phyloP scores from a whole-genome alignment of 2,888 invertebrate genomes.

The Rotaria sp. region DNA sequence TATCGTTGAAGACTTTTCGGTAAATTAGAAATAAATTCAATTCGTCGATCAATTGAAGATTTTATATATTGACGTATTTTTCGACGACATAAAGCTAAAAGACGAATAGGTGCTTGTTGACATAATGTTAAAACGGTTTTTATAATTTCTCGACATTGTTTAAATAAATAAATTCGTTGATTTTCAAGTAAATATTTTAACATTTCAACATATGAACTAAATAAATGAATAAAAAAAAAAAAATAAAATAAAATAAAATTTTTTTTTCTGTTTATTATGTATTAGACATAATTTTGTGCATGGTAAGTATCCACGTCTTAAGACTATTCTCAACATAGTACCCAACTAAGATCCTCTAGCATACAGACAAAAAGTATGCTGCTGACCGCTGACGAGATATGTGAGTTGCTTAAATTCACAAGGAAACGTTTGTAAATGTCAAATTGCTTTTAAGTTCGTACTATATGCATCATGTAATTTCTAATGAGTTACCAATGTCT shows the following conservation, averaged over 20 bases:
- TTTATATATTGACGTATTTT: not conserved
- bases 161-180: constrained; percentile 27
- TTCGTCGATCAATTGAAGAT: not conserved
- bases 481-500: too few species aligned
- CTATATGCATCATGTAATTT: too few species aligned
- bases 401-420: too few species aligned
- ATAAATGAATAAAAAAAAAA: not conserved
- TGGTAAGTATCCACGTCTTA: too few species aligned
- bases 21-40: not conserved
- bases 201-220: not conserved
- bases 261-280: too few species aligned
- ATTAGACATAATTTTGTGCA: too few species aligned
- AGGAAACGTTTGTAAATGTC: too few species aligned
- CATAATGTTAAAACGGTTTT: not conserved
- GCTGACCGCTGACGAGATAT: too few species aligned
- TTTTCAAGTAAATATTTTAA: not conserved
- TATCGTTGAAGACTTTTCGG: not conserved
- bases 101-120: not conserved
- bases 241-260: not conserved
- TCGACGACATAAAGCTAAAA: not conserved
- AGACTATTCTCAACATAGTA: too few species aligned
- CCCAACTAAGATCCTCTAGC: too few species aligned
- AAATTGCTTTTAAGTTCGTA: too few species aligned
- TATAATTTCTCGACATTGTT: not conserved
- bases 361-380: too few species aligned